phyloP scores from a whole-genome alignment of 30 jellyfish, hydroid and myxozoan genomes.

The Pseudorhiza aurosa region DNA sequence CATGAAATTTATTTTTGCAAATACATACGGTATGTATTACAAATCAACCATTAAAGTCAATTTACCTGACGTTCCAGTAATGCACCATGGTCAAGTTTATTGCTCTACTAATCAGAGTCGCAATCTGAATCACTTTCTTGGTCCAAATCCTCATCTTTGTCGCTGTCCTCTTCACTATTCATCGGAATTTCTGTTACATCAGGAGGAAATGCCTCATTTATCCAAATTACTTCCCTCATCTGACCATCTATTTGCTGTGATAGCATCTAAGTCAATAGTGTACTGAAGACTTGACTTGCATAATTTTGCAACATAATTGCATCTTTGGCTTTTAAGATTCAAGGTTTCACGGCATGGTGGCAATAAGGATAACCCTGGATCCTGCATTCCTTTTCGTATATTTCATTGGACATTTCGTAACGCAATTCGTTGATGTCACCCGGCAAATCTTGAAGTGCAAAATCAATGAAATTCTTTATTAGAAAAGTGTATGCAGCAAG shows the following conservation, averaged over 20 bases:
- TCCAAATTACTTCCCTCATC: conserved; percentile 9
- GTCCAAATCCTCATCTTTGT: not conserved
- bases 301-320: not conserved
- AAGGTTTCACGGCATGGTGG: conserved; percentile 27
- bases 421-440: conserved; percentile 15
- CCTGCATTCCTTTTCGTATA: too few species aligned
- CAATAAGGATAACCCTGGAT: conserved; percentile 9
- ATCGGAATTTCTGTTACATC: conserved; percentile 21
- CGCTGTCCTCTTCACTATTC: conserved; percentile 24
- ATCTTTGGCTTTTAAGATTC: conserved; percentile 25
- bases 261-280: not conserved
- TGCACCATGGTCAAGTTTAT: not conserved
- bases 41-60: not conserved
- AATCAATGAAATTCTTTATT: too few species aligned
- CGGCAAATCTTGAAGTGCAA: too few species aligned
- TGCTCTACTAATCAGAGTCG: not conserved
- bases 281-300: conserved; percentile 37
- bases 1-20: too few species aligned
- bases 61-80: not conserved
- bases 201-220: conserved; percentile 17
- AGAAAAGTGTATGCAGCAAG: too few species aligned
- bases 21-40: too few species aligned
- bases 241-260: conserved; percentile 31
- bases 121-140: not conserved
- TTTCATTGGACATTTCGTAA: conserved; percentile 7